Base-by-base conservation (phyloP, 2,888 invertebrate genomes). In the Lottia gigantea region DNA sequence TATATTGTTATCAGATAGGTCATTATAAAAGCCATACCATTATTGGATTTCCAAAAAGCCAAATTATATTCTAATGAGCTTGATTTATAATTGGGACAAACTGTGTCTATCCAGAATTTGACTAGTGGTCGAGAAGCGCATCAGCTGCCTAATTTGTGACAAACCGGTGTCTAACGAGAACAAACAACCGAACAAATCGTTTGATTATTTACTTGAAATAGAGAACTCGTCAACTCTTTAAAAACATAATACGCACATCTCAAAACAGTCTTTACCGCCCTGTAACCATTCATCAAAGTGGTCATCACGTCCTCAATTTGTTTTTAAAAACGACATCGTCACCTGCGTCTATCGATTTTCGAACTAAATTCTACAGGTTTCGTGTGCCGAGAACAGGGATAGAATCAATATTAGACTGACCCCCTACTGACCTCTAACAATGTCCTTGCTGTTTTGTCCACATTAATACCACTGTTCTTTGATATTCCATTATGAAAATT, bases 371-470 rank as follows among this genome's bases (percentile, higher is more conserved):
- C 19, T 19, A 55, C 55, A 23, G 23, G 11, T 55, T 55, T 55
- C 55, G 23, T 55, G 55, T 3, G 55, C 19, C 7, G 55, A 40
- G 49, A 55, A 55, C 55, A 55, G 19, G 19, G 55, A 19, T 23
- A 55, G 55, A 23, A 23, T 55, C 55, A 55, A 55, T 55, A 55
- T 55, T 55, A 55, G 55, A 19, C 55, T 55, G 23, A 55, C 55
- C 55, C 14, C 23, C 12, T 23, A 8, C 55, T 55, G 19, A 55
- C 55, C 55, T 55, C 23, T 12, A 23, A 55, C 55, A 55, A 55
- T 19, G 23, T 14, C 23, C 55, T 55, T 19, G 55, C 23, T 55
- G 19, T 55, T 55, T 55, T 55, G 55, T 23, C 23, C 12, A 55
- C 19, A 19, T 19, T 19, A 55, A 23, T 23, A 23, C 55, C 55